Evolutionary conservation across 2,888 invertebrate species (phyloP).

Genomic region (Nineta flava): DNA sequence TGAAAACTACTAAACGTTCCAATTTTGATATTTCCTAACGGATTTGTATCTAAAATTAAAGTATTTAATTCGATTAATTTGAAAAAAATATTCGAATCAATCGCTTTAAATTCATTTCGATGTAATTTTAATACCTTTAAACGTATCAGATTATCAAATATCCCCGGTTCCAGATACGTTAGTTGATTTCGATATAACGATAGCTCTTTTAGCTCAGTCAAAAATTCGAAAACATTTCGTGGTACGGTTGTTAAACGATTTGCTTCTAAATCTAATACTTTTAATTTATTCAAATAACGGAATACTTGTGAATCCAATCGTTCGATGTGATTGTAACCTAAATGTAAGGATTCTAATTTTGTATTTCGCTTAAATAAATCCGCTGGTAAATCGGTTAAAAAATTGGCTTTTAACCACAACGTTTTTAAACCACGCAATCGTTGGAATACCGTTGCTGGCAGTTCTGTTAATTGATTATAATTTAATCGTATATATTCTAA

Average conservation of each 20-base stretch:
- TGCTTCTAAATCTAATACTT: neutral
- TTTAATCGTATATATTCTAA: too few relatives aligned
- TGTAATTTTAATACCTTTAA: conserved; percentile 13
- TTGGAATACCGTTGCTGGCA: too few relatives aligned
- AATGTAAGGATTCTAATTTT: too few relatives aligned
- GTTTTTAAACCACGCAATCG: too few relatives aligned
- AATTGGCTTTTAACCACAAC: too few relatives aligned
- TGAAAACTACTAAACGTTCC: conserved; percentile 10
- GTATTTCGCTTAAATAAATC: too few relatives aligned
- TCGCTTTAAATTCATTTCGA: conserved; percentile 10
- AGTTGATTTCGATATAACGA: neutral
- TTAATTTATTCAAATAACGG: neutral
- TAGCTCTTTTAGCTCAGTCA: neutral
- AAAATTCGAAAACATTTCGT: neutral
- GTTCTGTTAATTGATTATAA: too few relatives aligned
- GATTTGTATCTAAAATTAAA: conserved; percentile 15
- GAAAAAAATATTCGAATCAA: conserved; percentile 14
- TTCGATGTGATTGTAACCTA: too few relatives aligned
- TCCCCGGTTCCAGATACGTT: neutral
- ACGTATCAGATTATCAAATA: neutral
- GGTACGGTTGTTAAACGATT: neutral
- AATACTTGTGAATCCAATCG: neutral
- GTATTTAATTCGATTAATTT: conserved; percentile 10
- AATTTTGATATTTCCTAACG: conserved; percentile 10
- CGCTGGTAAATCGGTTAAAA: too few relatives aligned